Evolutionary conservation across 2,888 invertebrate species (phyloP).

Genomic region (Oxytorus armatus): DNA sequence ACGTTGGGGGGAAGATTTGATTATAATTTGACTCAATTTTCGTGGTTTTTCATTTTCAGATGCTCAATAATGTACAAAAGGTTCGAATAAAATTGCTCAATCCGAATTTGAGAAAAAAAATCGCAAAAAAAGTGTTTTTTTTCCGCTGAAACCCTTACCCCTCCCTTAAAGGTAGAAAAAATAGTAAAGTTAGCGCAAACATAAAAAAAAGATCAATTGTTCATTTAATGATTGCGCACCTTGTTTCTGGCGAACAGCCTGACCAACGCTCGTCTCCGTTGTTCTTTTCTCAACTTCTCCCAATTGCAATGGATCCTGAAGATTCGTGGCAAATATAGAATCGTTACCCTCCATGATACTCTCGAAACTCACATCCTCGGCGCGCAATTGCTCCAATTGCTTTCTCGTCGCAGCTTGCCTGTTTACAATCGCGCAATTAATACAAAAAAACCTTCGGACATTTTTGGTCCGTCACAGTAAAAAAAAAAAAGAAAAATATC

Average conservation of each 20-base stretch:
- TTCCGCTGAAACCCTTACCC: too few species aligned
- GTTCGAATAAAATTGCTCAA: too few species aligned
- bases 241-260: constrained; percentile 71
- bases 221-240: constrained; percentile 62
- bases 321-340: constrained; percentile 81
- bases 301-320: constrained; percentile 78
- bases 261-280: constrained; percentile 71
- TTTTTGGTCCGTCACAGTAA: not conserved
- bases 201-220: not conserved
- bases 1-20: too few species aligned
- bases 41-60: too few species aligned
- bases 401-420: constrained; percentile 85
- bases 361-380: constrained; percentile 86
- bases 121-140: too few species aligned
- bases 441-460: constrained; percentile 2
- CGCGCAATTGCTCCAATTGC: constrained; percentile 86
- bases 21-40: too few species aligned
- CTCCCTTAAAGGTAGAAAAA: too few species aligned
- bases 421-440: constrained; percentile 11
- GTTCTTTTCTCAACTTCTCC: constrained; percentile 75
- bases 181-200: not conserved
- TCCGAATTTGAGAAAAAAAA: too few species aligned
- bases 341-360: constrained; percentile 84
- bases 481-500: not conserved
- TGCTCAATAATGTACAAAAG: too few species aligned